Base-by-base conservation (phyloP, 2,113 vertebrate genomes). In the Carassius gibelio region DNA sequence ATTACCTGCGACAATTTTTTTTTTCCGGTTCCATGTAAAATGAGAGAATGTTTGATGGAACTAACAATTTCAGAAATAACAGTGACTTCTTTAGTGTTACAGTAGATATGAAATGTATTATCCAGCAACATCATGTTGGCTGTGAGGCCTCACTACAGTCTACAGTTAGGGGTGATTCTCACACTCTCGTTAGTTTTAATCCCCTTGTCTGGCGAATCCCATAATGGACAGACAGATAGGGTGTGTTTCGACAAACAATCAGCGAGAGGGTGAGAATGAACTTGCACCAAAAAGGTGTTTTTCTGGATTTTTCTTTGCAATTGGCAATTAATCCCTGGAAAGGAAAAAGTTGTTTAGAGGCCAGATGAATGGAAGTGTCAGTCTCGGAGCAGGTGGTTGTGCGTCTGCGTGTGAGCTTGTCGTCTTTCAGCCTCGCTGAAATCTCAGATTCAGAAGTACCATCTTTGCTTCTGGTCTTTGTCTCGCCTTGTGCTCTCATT, bases 341-440 rank as follows among this genome's bases (percentile, higher is more conserved):
- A 82, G 64, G 78, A 72, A 83, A 84, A 72, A 48, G 75, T 86
- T 86, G 84, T 88, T 78, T 86, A 62, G 69, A 84, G 80, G 81
- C 79, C 59, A 83, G 76, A 86, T 84, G 76, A 88, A 88, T 86
- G 75, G 77, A 81, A 42, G 85, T 86, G 85, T 88, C 85, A 86
- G 85, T 84, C 76, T 86, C 69, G 19, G 76, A 82, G 69, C 87
- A 88, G 87, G 72, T 88, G 79, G 42, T 68, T 42, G 23, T 83
- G 80, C 76, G 23, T 83, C 64, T 88, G 75, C 42, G 26, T 71
- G 57, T 8, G 7, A 61, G 76, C 17, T 30, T 8, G 17, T 6
- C 15, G 69, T 76, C 61, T 86, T 52, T 86, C 59, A 84, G 68
- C 45, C 78, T 5, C 81, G 71, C 77, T 87, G 64, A 69, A 75